phyloP scores from a whole-genome alignment of 2,888 invertebrate genomes.

The Lycocerus yunnanus region DNA sequence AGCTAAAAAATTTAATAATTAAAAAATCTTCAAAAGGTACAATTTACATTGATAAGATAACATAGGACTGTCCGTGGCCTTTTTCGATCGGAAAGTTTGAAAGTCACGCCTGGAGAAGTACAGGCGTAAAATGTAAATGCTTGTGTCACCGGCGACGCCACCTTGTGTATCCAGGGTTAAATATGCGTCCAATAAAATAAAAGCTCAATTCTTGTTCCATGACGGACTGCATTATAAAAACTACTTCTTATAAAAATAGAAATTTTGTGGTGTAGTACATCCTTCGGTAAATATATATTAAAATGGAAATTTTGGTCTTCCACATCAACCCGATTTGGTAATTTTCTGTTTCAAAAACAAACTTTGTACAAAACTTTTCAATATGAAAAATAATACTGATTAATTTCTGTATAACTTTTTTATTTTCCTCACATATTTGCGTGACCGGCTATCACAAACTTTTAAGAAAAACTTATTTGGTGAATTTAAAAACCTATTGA shows the following conservation, averaged over 20 bases:
- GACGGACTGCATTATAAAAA: not conserved
- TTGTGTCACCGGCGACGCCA: too few relatives aligned
- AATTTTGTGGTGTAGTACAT: not conserved
- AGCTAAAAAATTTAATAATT: too few relatives aligned
- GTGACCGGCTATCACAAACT: not conserved
- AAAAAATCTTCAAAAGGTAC: too few relatives aligned
- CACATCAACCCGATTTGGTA: not conserved
- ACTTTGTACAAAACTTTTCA: not conserved
- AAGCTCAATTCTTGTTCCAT: not conserved
- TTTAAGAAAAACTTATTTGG: too few relatives aligned
- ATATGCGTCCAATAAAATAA: not conserved
- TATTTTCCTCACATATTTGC: too few relatives aligned
- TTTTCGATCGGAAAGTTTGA: too few relatives aligned
- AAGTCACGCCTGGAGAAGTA: too few relatives aligned
- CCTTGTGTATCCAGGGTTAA: too few relatives aligned
- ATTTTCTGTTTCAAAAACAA: not conserved
- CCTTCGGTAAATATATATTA: not conserved
- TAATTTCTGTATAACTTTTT: not conserved
- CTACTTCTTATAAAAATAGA: not conserved
- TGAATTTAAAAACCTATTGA: not conserved
- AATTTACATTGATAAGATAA: too few relatives aligned
- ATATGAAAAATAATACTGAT: conserved; percentile 1
- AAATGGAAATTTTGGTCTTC: too few relatives aligned
- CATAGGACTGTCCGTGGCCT: too few relatives aligned
- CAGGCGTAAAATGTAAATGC: too few relatives aligned